Base-by-base conservation (phyloP, 1,140 invertebrate species). In the Zaprionus africanus region DNA sequence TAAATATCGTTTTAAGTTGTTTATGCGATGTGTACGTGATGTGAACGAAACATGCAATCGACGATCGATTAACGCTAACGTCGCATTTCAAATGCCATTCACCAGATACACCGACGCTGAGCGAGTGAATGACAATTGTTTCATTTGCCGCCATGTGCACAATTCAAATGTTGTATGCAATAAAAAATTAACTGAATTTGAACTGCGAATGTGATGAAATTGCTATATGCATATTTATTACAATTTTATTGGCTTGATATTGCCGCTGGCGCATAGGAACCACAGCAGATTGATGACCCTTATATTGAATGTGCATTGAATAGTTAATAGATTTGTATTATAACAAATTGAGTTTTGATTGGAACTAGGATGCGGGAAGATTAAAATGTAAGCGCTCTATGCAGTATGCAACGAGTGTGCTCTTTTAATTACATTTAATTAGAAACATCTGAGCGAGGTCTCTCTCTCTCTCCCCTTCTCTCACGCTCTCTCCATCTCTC, bases 271-370 rank as follows among this genome's bases (percentile, higher is more conserved):
- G 38, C 54, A 56, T 41, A 15, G 34, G 34, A 66, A 34, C 13
- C 28, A 24, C 24, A 46, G n/a, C 54, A 22, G 11, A 70, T 59
- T 76, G 53, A 61, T 54, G 56, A 65, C 56, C 60, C 69, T 51
- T 41, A 70, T 74, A 64, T 75, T 56, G 76, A 58, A 70, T 74
- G 49, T 78, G 70, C 64, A 88, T 78, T 78, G 53, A 83, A 87
- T 84, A 87, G 64, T 46, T 46, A 46, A 46, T 46, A 46, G 41
- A 78, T 88, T 87, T 88, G 83, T 84, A 88, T 88, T 90, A 88
- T 63, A 76, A 88, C 80, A 73, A 88, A 88, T 88, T 84, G 81
- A 72, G 84, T 84, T 90, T 88, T 88, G 49, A 88, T 88, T 87
- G 17, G 15, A 49, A n/a, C 46, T 26, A n/a, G 46, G 28, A 88